These are phyloP conservation scores for Sorex araneus DNA, from an alignment of 2,113 vertebrate species.

Conservation along the genomic window DNA sequence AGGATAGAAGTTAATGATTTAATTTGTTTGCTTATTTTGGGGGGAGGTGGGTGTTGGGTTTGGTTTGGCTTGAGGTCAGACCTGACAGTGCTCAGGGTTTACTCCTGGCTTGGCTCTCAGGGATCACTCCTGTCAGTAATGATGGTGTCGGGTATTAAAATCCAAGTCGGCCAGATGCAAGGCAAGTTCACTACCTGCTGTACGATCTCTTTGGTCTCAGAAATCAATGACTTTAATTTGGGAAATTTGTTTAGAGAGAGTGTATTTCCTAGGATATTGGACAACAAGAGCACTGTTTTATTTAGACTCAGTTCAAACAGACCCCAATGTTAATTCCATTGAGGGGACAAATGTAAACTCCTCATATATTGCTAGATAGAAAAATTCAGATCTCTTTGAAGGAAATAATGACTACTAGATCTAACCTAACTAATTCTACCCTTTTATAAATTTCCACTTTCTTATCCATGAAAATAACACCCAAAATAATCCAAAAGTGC, in stretches of 20 bases:
- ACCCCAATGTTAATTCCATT: background rate
- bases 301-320: background rate
- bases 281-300: background rate
- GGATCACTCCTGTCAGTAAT: too few relatives aligned
- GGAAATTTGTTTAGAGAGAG: background rate
- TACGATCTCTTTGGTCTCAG: too few relatives aligned
- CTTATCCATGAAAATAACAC: background rate
- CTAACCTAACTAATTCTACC: background rate
- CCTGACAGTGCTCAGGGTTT: too few relatives aligned
- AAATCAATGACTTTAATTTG: background rate
- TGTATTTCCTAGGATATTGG: background rate
- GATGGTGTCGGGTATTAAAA: too few relatives aligned
- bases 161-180: too few relatives aligned
- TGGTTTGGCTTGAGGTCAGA: too few relatives aligned
- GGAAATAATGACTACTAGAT: background rate
- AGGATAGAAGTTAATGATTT: background rate
- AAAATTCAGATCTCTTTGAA: constrained; percentile 51
- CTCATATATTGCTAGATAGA: background rate
- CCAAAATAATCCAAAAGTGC: background rate
- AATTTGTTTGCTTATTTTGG: too few relatives aligned
- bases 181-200: too few relatives aligned
- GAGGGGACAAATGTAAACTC: background rate
- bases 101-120: too few relatives aligned
- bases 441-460: background rate
- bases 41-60: too few relatives aligned